Percentiles rank a stretch among this genome's conserved stretches.
phyloP scores from a whole-genome alignment of 2,797 vertebrate species.

The Nyctalus aviator region DNA sequence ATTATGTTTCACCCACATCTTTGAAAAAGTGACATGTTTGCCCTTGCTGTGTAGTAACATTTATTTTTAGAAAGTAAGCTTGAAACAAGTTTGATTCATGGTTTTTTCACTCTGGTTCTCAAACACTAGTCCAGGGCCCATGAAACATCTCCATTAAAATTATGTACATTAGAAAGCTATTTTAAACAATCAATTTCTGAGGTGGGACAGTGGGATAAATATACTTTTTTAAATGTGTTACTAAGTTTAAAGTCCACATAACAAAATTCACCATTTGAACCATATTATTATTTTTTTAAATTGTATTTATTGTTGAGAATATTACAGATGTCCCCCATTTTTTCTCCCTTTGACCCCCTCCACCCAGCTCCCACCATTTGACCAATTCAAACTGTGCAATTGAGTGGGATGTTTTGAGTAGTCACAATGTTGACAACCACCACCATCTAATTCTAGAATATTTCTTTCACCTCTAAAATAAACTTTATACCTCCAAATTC shows the following conservation, averaged over 20 bases:
- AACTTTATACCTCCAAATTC: neutral
- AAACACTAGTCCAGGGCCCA: neutral
- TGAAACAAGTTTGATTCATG: neutral
- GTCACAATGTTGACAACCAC: neutral
- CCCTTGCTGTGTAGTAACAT: neutral
- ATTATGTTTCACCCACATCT: neutral
- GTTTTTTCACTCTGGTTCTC: neutral
- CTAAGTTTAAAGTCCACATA: neutral
- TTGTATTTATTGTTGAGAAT: neutral
- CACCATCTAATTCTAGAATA: neutral
- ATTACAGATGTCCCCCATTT: neutral
- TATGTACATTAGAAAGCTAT: neutral
- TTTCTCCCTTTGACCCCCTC: neutral
- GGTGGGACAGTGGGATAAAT: neutral
- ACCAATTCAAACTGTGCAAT: neutral
- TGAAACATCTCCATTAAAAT: slow-evolving; percentile 19
- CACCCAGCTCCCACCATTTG: neutral
- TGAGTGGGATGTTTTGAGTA: neutral
- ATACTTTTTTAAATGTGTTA: neutral
- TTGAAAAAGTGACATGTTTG: slow-evolving; percentile 23
- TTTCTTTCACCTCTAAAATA: neutral
- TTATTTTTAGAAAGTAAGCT: slow-evolving; percentile 38
- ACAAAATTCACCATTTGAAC: neutral
- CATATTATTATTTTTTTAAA: neutral
- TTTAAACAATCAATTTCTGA: neutral